Percentiles rank a stretch among this genome's conserved stretches.
phyloP scores from a whole-genome alignment of 2,797 vertebrate species.

The Crax fasciolata region DNA sequence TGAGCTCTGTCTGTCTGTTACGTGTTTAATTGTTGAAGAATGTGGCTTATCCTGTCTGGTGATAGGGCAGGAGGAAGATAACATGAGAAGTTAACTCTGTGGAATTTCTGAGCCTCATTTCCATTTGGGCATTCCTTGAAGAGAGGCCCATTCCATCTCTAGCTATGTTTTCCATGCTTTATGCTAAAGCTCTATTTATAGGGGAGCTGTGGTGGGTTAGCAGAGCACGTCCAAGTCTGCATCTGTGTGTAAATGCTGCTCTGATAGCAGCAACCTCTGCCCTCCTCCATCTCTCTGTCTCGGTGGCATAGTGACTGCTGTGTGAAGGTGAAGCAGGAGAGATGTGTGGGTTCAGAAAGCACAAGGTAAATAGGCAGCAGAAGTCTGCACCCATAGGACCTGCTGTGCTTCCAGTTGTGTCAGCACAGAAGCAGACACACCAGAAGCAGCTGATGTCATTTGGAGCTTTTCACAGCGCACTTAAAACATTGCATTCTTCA shows the following conservation, averaged over 20 bases:
- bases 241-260: neutral
- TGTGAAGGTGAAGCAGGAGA: too few species aligned
- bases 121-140: neutral
- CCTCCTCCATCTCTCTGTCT: neutral
- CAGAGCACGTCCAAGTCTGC: neutral
- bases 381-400: neutral
- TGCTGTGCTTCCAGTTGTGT: neutral
- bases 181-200: neutral
- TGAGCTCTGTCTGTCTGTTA: neutral
- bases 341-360: neutral
- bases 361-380: neutral
- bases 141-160: rapidly evolving
- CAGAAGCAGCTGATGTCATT: rapidly evolving
- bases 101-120: conserved; percentile 3
- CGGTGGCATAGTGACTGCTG: neutral
- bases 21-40: neutral
- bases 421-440: rapidly evolving
- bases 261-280: neutral
- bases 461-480: neutral
- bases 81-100: neutral
- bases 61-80: neutral
- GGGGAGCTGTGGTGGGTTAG: neutral
- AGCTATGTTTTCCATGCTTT: neutral
- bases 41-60: neutral
- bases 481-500: neutral